A percentile compares a stretch with the other conserved stretches of the same genome.
phyloP scores from a whole-genome alignment of 2,113 vertebrate species.

The Parus major region DNA sequence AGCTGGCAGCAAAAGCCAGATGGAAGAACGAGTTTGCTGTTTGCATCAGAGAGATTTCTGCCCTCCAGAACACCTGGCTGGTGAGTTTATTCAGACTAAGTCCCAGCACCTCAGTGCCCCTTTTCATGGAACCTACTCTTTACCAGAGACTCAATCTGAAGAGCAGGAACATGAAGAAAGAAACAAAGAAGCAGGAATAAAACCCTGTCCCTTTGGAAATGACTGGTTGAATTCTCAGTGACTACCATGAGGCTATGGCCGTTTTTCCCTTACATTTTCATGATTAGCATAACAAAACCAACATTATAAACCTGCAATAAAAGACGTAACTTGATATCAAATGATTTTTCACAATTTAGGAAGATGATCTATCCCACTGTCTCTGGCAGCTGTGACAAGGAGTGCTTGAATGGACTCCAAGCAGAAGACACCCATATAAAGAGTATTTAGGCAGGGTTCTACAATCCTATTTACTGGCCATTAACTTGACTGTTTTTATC shows the following conservation, averaged over 20 bases:
- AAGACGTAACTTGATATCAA: rapidly evolving
- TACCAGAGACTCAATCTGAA: background rate
- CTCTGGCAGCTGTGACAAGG: background rate
- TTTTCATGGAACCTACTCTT: background rate
- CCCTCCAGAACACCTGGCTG: background rate
- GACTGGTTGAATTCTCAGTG: background rate
- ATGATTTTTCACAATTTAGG: background rate
- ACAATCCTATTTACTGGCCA: background rate
- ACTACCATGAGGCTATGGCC: background rate
- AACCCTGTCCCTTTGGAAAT: background rate
- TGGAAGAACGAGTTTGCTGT: background rate
- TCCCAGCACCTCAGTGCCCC: background rate
- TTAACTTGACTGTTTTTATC: background rate
- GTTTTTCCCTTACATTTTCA: background rate
- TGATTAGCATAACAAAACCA: background rate
- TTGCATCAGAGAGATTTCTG: background rate
- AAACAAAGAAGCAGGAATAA: background rate
- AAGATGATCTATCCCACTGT: rapidly evolving
- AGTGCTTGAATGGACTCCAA: background rate
- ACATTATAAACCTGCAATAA: background rate
- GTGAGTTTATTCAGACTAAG: background rate
- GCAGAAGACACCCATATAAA: background rate
- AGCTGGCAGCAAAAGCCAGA: background rate
- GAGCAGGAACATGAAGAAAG: background rate
- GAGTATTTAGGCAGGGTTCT: background rate